Evolutionary conservation across 1,140 invertebrate species (phyloP), one percentile per base, ranked within the genome.

Genomic region (Ceratoteleas bidentatus): DNA sequence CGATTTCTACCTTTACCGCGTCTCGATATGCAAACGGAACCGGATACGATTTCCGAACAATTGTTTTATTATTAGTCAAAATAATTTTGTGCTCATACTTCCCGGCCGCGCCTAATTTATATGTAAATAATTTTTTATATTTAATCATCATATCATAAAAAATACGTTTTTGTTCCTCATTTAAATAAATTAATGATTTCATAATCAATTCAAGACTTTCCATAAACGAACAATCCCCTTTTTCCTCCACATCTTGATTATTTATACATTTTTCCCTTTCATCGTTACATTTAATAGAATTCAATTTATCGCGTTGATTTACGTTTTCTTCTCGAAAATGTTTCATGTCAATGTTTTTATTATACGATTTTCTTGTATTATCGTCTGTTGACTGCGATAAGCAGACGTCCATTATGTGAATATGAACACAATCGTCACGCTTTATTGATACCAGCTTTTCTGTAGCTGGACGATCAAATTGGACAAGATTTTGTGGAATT

Each of bases 11-110:
- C n/a, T n/a, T 47, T 7, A 47, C 43, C 7, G 6, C 7, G n/a
- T 47, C 43, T 4, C 43, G 43, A 47, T 9, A n/a, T 7, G 43
- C 43, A 47, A 47, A 47, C n/a, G 43, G 43, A 9, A 47, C 43
- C 7, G 43, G 43, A 47, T 47, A 47, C 11, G 43, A 47, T 47
- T 47, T 47, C n/a, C 43, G 49, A 6, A 50, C 49, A n/a, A 50
- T 50, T n/a, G 49, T 16, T 2, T 50, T 15, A 3, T 14, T 50
- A 16, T 50, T 16, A 11, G 4, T 50, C n/a, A 50, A 5, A 16
- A 6, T 16, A 16, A 50, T 50, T 50, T 50, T 50, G 16, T 50
- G 49, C 14, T 50, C 49, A 16, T 50, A 50, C 7, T 13, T 50
- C 2, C 49, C 49, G 6, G 49, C 49, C 5, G n/a, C 13, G 6